Percentiles rank a stretch among this genome's conserved stretches.
Conservation (phyloP, 1,140 invertebrate genomes). For the Sesamia nonagrioides region DNA sequence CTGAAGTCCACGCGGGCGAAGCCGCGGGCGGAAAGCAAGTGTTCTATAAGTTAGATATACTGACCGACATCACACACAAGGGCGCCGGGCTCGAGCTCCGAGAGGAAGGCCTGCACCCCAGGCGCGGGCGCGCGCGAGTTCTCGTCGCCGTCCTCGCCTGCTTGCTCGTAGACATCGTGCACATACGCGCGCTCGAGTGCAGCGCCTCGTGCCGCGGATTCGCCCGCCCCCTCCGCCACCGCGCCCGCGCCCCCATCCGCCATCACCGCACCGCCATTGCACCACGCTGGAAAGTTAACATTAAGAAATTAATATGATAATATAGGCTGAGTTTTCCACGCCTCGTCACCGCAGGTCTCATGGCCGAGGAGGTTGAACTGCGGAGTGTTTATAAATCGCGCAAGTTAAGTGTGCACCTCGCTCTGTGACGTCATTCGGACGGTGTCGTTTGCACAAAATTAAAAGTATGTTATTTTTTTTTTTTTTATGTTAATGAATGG, state of each 20-base stretch:
- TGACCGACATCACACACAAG: slow-evolving; percentile 97
- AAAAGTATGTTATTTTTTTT: too few relatives aligned
- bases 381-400: too few relatives aligned
- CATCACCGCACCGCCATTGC: slow-evolving; percentile 83
- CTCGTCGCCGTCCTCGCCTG: slow-evolving; percentile 89
- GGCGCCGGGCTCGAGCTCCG: slow-evolving; percentile 95
- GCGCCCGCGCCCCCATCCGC: slow-evolving; percentile 70
- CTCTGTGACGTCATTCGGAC: too few relatives aligned
- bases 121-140: slow-evolving; percentile 94
- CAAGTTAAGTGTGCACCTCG: too few relatives aligned
- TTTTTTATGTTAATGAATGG: too few relatives aligned
- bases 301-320: too few relatives aligned
- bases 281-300: slow-evolving; percentile 66
- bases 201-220: slow-evolving; percentile 88
- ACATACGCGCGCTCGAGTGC: slow-evolving; percentile 98
- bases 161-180: slow-evolving; percentile 97
- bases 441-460: too few relatives aligned
- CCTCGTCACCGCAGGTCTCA: too few relatives aligned
- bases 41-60: slow-evolving; percentile 59
- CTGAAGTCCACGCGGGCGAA: too few relatives aligned
- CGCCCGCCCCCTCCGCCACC: slow-evolving; percentile 71
- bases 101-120: slow-evolving; percentile 94
- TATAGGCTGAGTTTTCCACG: too few relatives aligned
- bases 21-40: too few relatives aligned
- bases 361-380: too few relatives aligned